Base-by-base conservation (phyloP, 1,140 invertebrate genomes). In the Augochlora pura region DNA sequence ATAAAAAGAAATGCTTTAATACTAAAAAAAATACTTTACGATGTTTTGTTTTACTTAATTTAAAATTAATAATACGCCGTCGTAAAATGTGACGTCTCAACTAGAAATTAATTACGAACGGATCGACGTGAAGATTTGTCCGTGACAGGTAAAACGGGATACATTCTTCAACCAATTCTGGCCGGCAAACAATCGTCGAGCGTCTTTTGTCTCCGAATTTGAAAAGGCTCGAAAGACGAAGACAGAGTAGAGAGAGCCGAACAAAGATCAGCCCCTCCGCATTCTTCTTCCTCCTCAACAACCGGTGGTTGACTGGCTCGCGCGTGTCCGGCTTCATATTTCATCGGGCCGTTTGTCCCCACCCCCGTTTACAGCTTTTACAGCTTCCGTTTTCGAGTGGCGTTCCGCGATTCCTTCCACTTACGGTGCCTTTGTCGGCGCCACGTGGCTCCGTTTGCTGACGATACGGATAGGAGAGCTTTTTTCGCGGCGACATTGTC, bases 261-360 rank as follows among this genome's bases (percentile, higher is more conserved):
- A 49, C 23, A 46, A 73, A 73, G 38, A 77, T 69, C 60, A 39
- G 39, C 69, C 68, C 46, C 60, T n/a, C 12, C n/a, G n/a, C 32
- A 2, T 6, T 59, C 46, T 68, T 42, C 38, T 49, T 52, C 21
- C 25, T 52, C 49, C 21, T 52, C 16, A 14, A 18, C 69, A 18
- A 12, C 38, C 42, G 42, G 42, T 57, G 16, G 46, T 66, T 66
- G 64, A 66, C 64, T 46, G 23, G 52, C 14, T 32, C 16, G 27
- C n/a, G 68, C 21, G 62, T 74, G 62, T 74, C 42, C 18, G 38
- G 71, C 10, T 74, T 74, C 62, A 74, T 74, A 74, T 74, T 74
- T 74, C 71, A 74, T 54, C 10, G 27, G 16, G 5, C 27, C 49
- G 71, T 54, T 74, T 62, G 27, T 64, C 65, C 52, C 71, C 18